phyloP scores from a whole-genome alignment of 2,888 invertebrate genomes.

The Tuta absoluta region DNA sequence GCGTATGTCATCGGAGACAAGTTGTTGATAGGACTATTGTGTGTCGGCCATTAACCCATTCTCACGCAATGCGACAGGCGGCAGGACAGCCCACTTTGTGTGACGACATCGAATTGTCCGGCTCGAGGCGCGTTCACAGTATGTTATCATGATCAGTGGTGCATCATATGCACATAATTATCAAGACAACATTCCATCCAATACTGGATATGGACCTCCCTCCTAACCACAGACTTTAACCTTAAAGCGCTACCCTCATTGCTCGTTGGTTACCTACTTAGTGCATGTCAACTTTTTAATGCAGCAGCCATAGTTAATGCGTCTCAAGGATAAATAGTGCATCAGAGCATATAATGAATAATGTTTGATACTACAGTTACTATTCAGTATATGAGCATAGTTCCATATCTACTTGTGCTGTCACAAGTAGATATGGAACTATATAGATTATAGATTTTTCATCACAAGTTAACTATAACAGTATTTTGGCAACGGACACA shows the following conservation, averaged over 20 bases:
- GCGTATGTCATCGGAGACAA: constrained; percentile 21
- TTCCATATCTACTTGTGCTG: too few relatives aligned
- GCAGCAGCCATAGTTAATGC: neutral
- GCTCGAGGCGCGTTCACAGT: neutral
- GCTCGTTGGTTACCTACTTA: too few relatives aligned
- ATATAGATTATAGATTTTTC: too few relatives aligned
- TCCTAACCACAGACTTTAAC: too few relatives aligned
- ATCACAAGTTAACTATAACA: too few relatives aligned
- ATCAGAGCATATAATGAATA: neutral
- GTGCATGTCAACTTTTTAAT: neutral
- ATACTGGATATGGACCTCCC: too few relatives aligned
- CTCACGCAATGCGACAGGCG: constrained; percentile 41
- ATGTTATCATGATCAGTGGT: neutral
- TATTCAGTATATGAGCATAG: neutral
- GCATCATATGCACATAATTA: neutral
- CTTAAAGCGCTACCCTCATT: too few relatives aligned
- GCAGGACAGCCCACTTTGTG: constrained; percentile 3
- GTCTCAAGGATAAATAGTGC: neutral
- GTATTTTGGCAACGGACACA: too few relatives aligned
- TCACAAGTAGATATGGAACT: too few relatives aligned
- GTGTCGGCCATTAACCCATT: constrained; percentile 37
- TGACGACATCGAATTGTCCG: neutral
- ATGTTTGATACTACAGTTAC: neutral
- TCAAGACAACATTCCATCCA: too few relatives aligned
- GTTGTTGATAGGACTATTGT: constrained; percentile 35